A percentile compares a stretch with the other conserved stretches of the same genome.
phyloP scores from a whole-genome alignment of 2,888 invertebrate genomes.

The Silvanus unidentatus region DNA sequence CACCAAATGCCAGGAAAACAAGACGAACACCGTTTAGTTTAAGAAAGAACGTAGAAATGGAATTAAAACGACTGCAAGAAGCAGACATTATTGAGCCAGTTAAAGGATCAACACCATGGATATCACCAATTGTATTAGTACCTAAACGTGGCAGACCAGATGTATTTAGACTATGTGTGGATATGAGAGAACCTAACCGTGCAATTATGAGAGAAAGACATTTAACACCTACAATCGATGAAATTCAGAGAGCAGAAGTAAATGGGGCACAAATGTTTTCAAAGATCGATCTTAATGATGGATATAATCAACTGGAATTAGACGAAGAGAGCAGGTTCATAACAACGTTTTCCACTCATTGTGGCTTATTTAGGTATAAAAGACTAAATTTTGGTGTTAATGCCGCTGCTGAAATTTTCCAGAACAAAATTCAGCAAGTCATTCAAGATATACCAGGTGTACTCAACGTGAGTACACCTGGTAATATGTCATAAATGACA shows the following conservation, averaged over 20 bases:
- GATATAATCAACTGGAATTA: constrained; percentile 37
- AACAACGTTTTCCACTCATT: constrained; percentile 36
- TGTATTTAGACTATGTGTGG: constrained; percentile 15
- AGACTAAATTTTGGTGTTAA: constrained; percentile 35
- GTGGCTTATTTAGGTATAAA: constrained; percentile 37
- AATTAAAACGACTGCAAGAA: constrained; percentile 11
- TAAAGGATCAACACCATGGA: constrained; percentile 18
- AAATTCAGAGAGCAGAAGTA: constrained; percentile 9
- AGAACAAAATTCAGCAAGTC: constrained; percentile 37
- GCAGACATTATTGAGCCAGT: constrained; percentile 17
- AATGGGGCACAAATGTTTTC: constrained; percentile 12
- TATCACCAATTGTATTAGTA: constrained; percentile 22
- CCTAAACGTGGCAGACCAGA: constrained; percentile 13
- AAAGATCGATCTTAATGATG: constrained; percentile 22
- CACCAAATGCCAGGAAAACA: no score
- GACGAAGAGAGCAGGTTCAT: constrained; percentile 27
- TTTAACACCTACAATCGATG: constrained; percentile 15
- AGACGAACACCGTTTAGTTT: neutral
- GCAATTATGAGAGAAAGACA: constrained; percentile 15
- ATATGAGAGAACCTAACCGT: constrained; percentile 21
- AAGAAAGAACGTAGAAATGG: constrained; percentile 12
- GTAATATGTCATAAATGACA: neutral
- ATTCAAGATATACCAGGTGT: constrained; percentile 32
- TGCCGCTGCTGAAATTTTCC: constrained; percentile 44
- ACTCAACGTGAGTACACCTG: constrained; percentile 35